Evolutionary conservation across 1,140 invertebrate species (phyloP).

Genomic region (Galleria mellonella): DNA sequence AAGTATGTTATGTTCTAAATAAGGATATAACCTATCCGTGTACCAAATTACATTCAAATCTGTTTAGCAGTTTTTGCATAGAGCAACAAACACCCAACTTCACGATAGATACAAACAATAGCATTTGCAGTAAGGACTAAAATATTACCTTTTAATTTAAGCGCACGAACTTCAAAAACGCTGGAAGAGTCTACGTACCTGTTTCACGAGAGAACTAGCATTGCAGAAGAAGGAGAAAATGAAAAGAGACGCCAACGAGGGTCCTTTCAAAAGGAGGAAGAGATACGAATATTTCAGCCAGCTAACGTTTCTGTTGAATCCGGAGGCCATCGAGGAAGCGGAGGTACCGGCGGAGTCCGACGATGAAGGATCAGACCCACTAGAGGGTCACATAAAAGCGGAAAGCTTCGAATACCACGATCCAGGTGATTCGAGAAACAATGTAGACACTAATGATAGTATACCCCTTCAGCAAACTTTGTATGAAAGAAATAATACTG

Average conservation of each 20-base stretch:
- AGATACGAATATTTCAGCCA: slow-evolving; percentile 25
- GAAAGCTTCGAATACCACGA: slow-evolving; percentile 9
- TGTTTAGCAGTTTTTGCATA: too few relatives aligned
- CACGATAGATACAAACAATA: too few relatives aligned
- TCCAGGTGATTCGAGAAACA: not conserved
- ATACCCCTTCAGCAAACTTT: not conserved
- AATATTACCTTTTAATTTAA: slow-evolving; percentile 18
- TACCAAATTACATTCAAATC: too few relatives aligned
- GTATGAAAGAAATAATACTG: slow-evolving; percentile 7
- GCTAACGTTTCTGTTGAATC: slow-evolving; percentile 20
- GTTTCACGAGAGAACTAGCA: slow-evolving; percentile 32
- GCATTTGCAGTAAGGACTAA: not conserved
- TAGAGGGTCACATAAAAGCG: slow-evolving; percentile 6
- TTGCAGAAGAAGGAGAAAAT: slow-evolving; percentile 23
- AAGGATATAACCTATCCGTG: too few relatives aligned
- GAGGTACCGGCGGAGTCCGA: slow-evolving; percentile 4
- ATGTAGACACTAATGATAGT: slow-evolving; percentile 2
- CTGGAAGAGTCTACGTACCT: slow-evolving; percentile 35
- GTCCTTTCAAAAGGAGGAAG: slow-evolving; percentile 17
- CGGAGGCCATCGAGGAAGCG: slow-evolving; percentile 3
- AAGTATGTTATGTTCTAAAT: too few relatives aligned
- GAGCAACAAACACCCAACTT: too few relatives aligned
- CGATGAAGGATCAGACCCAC: slow-evolving; percentile 20
- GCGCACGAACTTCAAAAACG: slow-evolving; percentile 30
- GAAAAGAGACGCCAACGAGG: slow-evolving; percentile 6